phyloP scores from a whole-genome alignment of 2,888 invertebrate species.

The Xylocampa areola region DNA sequence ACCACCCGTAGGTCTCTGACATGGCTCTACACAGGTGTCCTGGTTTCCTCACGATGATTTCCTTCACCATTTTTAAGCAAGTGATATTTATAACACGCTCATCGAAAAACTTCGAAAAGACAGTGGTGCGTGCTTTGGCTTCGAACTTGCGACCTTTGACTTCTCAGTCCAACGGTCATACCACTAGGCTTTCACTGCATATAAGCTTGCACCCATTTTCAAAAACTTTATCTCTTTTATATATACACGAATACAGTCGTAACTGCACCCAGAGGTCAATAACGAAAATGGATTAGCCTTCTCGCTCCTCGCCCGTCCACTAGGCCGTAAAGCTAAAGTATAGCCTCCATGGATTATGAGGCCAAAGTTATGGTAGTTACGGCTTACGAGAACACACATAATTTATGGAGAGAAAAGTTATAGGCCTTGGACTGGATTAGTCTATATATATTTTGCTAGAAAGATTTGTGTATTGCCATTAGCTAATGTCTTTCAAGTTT shows the following conservation, averaged over 20 bases:
- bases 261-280: conserved; percentile 19
- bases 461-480: neutral
- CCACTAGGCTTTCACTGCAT: too few species aligned
- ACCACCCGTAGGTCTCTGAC: too few species aligned
- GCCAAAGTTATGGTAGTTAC: conserved; percentile 55
- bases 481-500: conserved; percentile 11
- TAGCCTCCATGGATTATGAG: conserved; percentile 55
- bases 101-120: too few species aligned
- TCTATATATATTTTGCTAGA: neutral
- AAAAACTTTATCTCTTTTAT: too few species aligned
- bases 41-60: too few species aligned
- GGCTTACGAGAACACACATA: conserved; percentile 43
- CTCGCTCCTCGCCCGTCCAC: conserved; percentile 30
- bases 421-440: conserved; percentile 12
- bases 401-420: conserved; percentile 58
- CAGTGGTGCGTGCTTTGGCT: too few species aligned
- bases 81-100: too few species aligned
- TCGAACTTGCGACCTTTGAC: too few species aligned
- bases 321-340: conserved; percentile 55
- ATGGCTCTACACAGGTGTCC: too few species aligned
- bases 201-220: too few species aligned
- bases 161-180: too few species aligned
- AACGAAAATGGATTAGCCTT: conserved; percentile 50
- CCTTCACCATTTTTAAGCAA: too few species aligned
- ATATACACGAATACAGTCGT: neutral